Evolutionary conservation across 2,113 vertebrate species (phyloP), one percentile per base, ranked within the genome.

Genomic region (Cephalopholis sonnerati): DNA sequence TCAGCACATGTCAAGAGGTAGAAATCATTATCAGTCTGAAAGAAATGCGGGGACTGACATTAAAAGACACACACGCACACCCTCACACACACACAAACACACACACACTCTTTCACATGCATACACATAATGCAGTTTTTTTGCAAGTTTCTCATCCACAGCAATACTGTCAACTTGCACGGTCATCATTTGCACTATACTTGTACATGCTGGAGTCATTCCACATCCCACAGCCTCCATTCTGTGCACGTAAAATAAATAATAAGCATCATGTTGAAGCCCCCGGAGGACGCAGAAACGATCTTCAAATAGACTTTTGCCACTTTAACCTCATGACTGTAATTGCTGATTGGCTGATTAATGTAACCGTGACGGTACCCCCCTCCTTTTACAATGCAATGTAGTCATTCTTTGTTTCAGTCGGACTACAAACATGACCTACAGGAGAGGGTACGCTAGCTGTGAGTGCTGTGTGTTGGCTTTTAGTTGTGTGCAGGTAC

Each of bases 1-100:
- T 85, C 89, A 92, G 92, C 89, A 91, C 87, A 92, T 80, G 84
- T 92, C 90, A 86, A 90, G 93, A 95, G 94, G 94, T 94, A 95
- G 94, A 95, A 93, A 90, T 91, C 44, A 87, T 82, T 22, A 70
- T 85, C 77, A 75, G 73, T 86, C 70, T 82, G 73, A 92, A 90
- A 86, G 44, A 64, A 86, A 79, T 63, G 62, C 48, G 71, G 81
- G 71, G 62, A 74, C 63, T 74, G 39, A 85, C 59, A 68, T 66
- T 57, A 32, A 86, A 32, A 74, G 68, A 57, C 39, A 10, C 48
- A 41, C 41, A 7, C 82, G 50, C n/a, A 54, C 61, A 29, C 27
- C 29, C 71, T 10, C 36, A 29, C 20, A 77, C 8, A 57, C 71
- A 55, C 66, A 29, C 63, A 8, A 39, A 24, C 82, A 46, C 68